phyloP scores from a whole-genome alignment of 2,113 vertebrate species.

The Leucoraja erinaceus region DNA sequence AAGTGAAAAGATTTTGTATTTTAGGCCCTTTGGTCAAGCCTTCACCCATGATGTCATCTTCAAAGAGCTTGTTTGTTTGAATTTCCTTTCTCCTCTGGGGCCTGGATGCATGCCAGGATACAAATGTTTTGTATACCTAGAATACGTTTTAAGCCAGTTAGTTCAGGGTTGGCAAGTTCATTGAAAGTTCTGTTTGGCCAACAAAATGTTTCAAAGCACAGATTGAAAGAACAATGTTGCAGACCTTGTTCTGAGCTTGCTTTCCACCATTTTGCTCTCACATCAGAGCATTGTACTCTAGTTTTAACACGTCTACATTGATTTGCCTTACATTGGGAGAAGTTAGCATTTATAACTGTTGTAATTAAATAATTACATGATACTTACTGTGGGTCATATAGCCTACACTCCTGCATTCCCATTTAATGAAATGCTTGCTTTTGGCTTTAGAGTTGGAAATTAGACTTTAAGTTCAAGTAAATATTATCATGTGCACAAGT shows the following conservation, averaged over 20 bases:
- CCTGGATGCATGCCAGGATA: not conserved
- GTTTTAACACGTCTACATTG: not conserved
- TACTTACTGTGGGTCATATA: not conserved
- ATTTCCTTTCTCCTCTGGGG: not conserved
- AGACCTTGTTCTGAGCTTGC: not conserved
- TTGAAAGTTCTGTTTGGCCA: slow-evolving; percentile 1
- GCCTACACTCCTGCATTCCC: not conserved
- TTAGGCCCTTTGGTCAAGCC: not conserved
- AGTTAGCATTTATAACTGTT: not conserved
- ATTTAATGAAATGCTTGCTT: not conserved
- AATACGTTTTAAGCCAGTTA: not conserved
- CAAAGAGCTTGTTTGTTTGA: slow-evolving; percentile 13
- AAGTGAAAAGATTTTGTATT: not conserved
- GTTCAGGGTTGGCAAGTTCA: not conserved
- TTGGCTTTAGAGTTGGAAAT: no score
- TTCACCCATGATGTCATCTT: slow-evolving; percentile 6
- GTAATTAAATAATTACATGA: no score
- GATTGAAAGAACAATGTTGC: not conserved
- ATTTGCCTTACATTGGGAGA: no score
- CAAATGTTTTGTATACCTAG: not conserved
- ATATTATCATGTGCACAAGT: no score
- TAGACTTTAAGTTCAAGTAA: no score
- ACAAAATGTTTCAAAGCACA: not conserved
- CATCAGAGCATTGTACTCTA: not conserved
- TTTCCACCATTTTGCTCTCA: not conserved